Base-by-base conservation (phyloP, 2,888 invertebrate genomes). In the Pedicia rivosa region DNA sequence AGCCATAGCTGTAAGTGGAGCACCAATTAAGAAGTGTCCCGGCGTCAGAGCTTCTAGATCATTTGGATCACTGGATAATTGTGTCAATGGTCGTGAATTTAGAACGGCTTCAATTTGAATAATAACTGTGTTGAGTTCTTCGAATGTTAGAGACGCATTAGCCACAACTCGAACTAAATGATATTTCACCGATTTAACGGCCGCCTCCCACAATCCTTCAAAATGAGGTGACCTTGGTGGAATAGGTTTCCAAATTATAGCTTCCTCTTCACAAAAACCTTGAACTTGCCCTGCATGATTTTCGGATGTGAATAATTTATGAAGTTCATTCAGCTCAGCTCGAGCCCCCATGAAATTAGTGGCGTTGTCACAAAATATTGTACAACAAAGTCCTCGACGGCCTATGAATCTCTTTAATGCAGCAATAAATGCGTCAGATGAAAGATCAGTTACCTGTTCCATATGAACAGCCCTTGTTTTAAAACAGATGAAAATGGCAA, bases 211-310 rank as follows among this genome's bases (percentile, higher is more conserved):
- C 1, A 45, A 15, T 7, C 42, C 42, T 22, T 36, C 43, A 31
- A 43, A 44, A 17, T 38, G 35, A 3, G 45, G 45, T 8, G 39
- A 19, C 16, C 42, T 43, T 6, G 38, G 22, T 8, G 44, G 45
- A 7, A 30, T 33, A 17, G 44, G 44, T 14, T 30, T 38, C 29
- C 44, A 46, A 12, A 37, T 12, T 25, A 35, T 30, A 13, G 8
- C 33, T 20, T 42, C 40, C 5, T 14, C 35, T 6, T 5, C 20
- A 20, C 20, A 20, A 5, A 8, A 5, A 6, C 8, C 8, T 5
- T 6, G 5, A 6, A 20, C 8, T 20, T 20, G 5, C 8, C 8
- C n/a, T n/a, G n/a, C 8, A 8, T 20, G 5, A 6, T 20, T 8
- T 6, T 8, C 20, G 5, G 5, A 6, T 8, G 8, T 20, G 20